Evolutionary conservation across 2,797 vertebrate genomes (phyloP), one percentile per base, ranked within the genome.

Genomic region (Spea hammondii): DNA sequence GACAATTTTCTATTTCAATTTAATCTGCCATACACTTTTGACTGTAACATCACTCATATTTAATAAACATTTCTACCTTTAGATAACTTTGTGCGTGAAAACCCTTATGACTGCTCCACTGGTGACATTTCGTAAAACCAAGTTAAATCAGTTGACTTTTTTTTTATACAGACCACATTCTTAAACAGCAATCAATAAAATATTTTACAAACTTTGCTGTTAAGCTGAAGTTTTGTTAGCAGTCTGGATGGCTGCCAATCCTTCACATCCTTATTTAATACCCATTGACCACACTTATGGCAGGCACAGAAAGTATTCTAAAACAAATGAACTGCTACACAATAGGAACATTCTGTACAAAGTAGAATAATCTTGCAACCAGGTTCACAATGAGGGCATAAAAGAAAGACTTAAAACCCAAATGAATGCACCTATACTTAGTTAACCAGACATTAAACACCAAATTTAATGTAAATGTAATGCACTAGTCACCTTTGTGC

Each of bases 371-470:
- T 53, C 65, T 6, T 47, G 54, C 67, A 77, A 78, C 65, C 14
- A 79, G 54, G 44, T 59, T 68, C 78, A 82, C 62, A 75, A 62
- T 67, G 55, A 73, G 74, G 76, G 57, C 65, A 69, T 64, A 65
- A 70, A 65, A 79, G 65, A 55, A 73, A 73, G 14, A 53, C 13
- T 76, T 73, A 77, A 76, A 78, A 49, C 73, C 51, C 71, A 72
- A 82, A 74, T 78, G 84, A 79, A 73, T 66, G 70, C 83, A 85
- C 77, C n/a, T 77, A 78, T 86, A 74, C 83, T 78, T 79, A 79
- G 76, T 85, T 84, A 83, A 79, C 76, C 59, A 84, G 83, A 62
- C 84, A 74, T 83, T 81, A 83, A 86, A 83, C 51, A 83, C 82
- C 11, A 9, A 79, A 84, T 86, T 86, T 76, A 80, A 60, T 76